Evolutionary conservation across 2,113 vertebrate species (phyloP).

Genomic region (Phalacrocorax brasilianus): DNA sequence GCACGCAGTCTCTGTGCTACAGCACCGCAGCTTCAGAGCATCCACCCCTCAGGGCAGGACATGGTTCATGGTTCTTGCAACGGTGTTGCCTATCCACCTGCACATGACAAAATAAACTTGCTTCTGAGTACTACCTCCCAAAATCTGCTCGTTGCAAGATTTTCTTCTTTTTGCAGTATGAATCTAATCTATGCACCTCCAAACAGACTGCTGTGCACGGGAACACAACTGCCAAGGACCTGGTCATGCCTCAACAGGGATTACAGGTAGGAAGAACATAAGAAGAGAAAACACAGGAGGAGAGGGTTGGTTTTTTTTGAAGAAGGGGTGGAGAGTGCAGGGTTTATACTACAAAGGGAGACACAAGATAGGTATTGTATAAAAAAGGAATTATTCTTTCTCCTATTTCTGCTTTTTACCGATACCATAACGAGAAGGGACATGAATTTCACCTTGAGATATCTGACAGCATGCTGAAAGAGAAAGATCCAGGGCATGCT

Average conservation of each 20-base stretch:
- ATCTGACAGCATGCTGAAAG: neutral
- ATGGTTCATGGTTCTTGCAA: neutral
- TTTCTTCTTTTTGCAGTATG: neutral
- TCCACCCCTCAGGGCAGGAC: neutral
- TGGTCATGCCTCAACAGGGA: neutral
- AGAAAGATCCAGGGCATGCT: neutral
- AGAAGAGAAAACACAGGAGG: neutral
- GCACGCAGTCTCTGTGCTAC: too few relatives aligned
- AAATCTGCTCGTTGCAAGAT: neutral
- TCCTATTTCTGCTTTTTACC: neutral
- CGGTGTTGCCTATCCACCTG: neutral
- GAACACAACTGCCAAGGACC: neutral
- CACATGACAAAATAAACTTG: neutral
- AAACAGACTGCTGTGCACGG: neutral
- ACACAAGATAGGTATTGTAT: neutral
- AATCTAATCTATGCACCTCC: neutral
- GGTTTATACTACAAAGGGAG: neutral
- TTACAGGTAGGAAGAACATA: neutral
- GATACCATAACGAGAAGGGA: neutral
- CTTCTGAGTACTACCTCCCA: neutral
- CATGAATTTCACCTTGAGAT: neutral
- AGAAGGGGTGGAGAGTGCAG: neutral
- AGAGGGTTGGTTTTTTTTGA: accelerated
- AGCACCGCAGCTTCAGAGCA: neutral
- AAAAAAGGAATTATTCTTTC: neutral